Evolutionary conservation across 1,140 invertebrate species (phyloP), one percentile per base, ranked within the genome.

Genomic region (Leptinotarsa undecemlineata): DNA sequence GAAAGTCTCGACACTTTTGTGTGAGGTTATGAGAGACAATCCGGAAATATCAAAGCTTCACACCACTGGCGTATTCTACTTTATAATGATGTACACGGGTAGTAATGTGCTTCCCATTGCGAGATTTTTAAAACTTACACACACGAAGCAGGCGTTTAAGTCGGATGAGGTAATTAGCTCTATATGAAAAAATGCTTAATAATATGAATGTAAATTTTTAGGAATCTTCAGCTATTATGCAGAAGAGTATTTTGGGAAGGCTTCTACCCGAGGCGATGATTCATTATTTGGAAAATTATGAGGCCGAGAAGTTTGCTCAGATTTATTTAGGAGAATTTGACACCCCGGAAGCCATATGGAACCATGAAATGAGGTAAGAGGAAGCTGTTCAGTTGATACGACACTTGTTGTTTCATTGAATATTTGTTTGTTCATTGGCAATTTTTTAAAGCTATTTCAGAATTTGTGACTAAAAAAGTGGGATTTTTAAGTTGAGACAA

Each of bases 321-420:
- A 99, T 99, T 80, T 99, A 98, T 86, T 90, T 99, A 1, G 98
- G 98, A 3, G 98, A 99, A 87, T 99, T 97, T 87, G 98, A 99
- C 85, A 99, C 98, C 11, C 98, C 98, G 1, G 98, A 99, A 88
- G 97, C 96, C 1, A 99, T 96, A 76, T 96, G 95, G 95, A 96
- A 94, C 84, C 90, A 92, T 0, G 94, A 95, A 86, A 96, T 96
- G 95, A 90, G 91, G 88, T 89, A 80, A 60, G 60, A 74, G 33
- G 8, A 3, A 42, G 33, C 8, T 42, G 8, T 42, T 42, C 8
- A 42, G 33, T 42, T 42, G 33, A 42, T 42, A 42, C 11, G 33
- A 42, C 33, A 42, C 8, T 42, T 42, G 2, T 42, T 42, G 33
- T 42, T 42, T 42, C 8, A 11, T 42, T 42, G 33, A 42, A 42